These are phyloP conservation scores for Ameiurus melas DNA, from an alignment of 2,113 vertebrate species.

Conservation along the genomic window DNA sequence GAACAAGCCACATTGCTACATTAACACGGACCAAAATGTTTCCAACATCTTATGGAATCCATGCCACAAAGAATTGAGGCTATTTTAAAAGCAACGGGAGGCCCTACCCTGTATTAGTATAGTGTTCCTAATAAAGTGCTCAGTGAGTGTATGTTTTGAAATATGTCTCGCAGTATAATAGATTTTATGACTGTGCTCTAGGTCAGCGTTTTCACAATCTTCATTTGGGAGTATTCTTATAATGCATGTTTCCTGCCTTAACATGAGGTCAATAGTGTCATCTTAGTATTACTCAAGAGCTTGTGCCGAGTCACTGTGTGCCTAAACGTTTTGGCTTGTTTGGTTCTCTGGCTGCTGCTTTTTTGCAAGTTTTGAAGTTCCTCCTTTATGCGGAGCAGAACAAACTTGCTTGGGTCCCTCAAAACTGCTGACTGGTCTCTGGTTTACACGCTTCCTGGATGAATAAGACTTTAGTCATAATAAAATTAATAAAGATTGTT, in stretches of 20 bases:
- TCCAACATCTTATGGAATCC: no score
- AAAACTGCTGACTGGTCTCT: background rate
- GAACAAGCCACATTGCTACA: no score
- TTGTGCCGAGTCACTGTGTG: slow-evolving; percentile 1
- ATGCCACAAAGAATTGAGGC: no score
- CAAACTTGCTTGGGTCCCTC: background rate
- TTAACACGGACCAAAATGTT: no score
- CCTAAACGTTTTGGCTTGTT: background rate
- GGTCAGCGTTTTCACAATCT: background rate
- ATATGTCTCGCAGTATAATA: background rate
- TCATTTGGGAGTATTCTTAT: background rate
- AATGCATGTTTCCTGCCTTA: background rate
- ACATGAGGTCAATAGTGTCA: background rate
- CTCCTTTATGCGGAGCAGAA: background rate
- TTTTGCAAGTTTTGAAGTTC: background rate
- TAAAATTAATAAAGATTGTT: no score
- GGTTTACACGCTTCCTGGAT: background rate
- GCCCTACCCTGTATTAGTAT: no score
- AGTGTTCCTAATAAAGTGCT: no score
- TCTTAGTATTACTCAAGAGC: background rate
- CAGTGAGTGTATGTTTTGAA: background rate
- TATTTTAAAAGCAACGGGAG: no score
- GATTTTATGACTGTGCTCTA: background rate
- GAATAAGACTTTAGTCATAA: slow-evolving; percentile 12
- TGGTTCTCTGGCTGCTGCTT: background rate